A percentile compares a stretch with the other conserved stretches of the same genome.
phyloP scores from a whole-genome alignment of 1,140 invertebrate species.

The Diorhabda sublineata region DNA sequence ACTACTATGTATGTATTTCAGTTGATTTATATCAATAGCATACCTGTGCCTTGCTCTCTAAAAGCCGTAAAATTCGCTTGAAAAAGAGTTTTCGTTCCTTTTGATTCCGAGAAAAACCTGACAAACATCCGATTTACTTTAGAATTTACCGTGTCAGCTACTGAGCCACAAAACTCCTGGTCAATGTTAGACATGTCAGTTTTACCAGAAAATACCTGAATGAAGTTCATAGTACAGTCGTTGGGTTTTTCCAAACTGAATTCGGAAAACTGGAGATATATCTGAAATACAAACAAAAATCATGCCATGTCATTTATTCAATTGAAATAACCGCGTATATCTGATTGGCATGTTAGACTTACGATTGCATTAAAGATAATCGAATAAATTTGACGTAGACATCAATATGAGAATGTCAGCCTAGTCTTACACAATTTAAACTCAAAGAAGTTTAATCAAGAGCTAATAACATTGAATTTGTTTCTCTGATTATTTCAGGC shows the following conservation, averaged over 20 bases:
- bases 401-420: too few relatives aligned
- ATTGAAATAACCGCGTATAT: neutral
- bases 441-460: too few relatives aligned
- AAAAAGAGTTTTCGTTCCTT: conserved; percentile 64
- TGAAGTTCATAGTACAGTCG: conserved; percentile 77
- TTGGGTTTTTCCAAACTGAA: conserved; percentile 72
- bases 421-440: too few relatives aligned
- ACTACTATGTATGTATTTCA: too few relatives aligned
- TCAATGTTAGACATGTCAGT: conserved; percentile 59
- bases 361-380: neutral
- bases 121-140: conserved; percentile 57
- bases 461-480: too few relatives aligned
- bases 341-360: neutral
- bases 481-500: too few relatives aligned
- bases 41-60: conserved; percentile 50
- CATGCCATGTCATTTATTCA: neutral
- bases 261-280: conserved; percentile 64
- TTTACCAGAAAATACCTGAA: conserved; percentile 68
- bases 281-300: conserved; percentile 53
- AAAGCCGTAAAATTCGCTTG: conserved; percentile 69
- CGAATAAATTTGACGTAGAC: too few relatives aligned
- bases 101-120: conserved; percentile 64
- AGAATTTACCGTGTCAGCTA: conserved; percentile 65
- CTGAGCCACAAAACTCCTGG: conserved; percentile 74
- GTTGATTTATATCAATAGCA: neutral